Evolutionary conservation across 2,113 vertebrate species (phyloP), one percentile per base, ranked within the genome.

Genomic region (Hipposideros armiger): DNA sequence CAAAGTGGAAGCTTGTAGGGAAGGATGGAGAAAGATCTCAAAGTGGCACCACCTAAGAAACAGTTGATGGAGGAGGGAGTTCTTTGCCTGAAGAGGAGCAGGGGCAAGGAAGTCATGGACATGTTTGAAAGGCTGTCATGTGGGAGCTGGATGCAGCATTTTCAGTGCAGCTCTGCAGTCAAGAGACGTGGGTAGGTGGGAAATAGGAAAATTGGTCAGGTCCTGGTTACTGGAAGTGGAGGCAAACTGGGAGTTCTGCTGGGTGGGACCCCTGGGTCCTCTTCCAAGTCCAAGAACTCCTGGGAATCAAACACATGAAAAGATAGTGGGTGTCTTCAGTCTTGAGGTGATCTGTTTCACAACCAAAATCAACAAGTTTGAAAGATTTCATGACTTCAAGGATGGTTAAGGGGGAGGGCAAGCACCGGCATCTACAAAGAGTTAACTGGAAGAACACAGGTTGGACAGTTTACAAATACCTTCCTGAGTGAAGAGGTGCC

Each of bases 391-490:
- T 85, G 76, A 95, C 66, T 47, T 58, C 42, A 62, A 30, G 67
- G 50, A 77, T 28, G 50, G 50, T 30, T 30, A n/a, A 91, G 32
- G 19, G 28, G 26, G 22, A 88, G 40, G n/a, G 24, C 32, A 16
- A 84, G 5, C 24, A 32, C 0, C 7, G 42, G 66, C 80, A 64
- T 3, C 76, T 92, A 28, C 17, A 78, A 89, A 94, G 67, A 9
- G 67, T 96, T 84, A 52, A 50, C 82, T 86, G 66, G 96, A 94
- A 72, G 77, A 78, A 14, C 62, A 73, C 32, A 19, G 76, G n/a
- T 91, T 74, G 94, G 88, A 91, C 74, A 92, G 91, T 96, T 97
- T 50, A 54, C 67, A 97, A 60, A 95, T 45, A 45, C n/a, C 58
- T 92, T 80, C 69, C 67, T 73, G 77, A 83, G 81, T n/a, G 52